These are phyloP conservation scores for Hemiscyllium ocellatum DNA, from an alignment of 2,113 vertebrate genomes.

Conservation along the genomic window DNA sequence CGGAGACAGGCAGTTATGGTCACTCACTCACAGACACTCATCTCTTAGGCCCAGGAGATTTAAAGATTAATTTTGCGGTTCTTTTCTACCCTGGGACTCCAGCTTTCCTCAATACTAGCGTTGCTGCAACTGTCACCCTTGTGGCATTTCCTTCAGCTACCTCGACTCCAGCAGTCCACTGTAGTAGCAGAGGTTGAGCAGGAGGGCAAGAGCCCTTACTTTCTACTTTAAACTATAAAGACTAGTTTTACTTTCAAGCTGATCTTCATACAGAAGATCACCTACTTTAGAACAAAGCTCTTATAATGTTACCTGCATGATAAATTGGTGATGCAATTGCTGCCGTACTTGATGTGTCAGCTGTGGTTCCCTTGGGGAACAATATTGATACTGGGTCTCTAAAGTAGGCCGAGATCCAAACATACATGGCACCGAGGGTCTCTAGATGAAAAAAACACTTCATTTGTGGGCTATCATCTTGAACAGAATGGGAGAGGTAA, in stretches of 20 bases:
- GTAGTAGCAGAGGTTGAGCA: too few relatives aligned
- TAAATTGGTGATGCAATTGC: constrained; percentile 60
- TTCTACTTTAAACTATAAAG: background rate
- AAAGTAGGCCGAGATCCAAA: constrained; percentile 65
- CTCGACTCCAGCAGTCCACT: too few relatives aligned
- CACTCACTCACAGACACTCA: too few relatives aligned
- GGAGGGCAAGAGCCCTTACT: background rate
- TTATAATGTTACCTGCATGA: constrained; percentile 67
- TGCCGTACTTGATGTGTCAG: constrained; percentile 62
- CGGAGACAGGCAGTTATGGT: too few relatives aligned
- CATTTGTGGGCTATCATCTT: background rate
- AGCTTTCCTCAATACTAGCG: too few relatives aligned
- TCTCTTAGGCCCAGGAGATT: too few relatives aligned
- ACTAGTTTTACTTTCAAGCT: background rate
- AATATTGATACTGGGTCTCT: constrained; percentile 62
- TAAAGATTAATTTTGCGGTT: too few relatives aligned
- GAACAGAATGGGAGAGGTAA: background rate
- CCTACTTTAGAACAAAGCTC: background rate
- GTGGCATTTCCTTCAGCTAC: too few relatives aligned
- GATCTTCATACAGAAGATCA: background rate
- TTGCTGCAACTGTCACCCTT: too few relatives aligned
- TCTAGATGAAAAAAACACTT: constrained; percentile 44
- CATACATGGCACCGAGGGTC: constrained; percentile 56
- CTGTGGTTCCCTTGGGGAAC: constrained; percentile 63
- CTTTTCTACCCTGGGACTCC: too few relatives aligned